Base-by-base conservation (phyloP, 2,888 invertebrate species). In the Sphaerophoria rueppellii region DNA sequence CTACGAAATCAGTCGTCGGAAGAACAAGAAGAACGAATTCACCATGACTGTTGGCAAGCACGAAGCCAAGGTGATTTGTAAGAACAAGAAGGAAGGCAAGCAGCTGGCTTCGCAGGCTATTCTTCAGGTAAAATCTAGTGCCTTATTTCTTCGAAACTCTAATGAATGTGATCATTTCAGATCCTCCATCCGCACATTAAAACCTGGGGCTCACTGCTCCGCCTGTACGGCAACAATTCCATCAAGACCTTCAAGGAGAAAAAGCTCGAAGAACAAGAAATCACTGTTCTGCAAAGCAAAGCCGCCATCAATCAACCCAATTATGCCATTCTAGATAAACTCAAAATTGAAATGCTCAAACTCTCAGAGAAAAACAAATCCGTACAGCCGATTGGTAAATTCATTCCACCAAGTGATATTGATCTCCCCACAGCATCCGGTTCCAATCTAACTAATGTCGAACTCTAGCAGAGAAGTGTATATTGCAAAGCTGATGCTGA, bases 41-140 rank as follows among this genome's bases (percentile, higher is more conserved):
- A 97, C 96, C 43, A 98, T 99, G 97, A 95, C 95, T 11, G 98
- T 98, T 52, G 98, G 98, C 65, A 97, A 97, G 90, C 97, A 98
- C 90, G 94, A 94, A 11, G 98, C 97, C 1, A 96, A 96, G 32
- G 98, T 99, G 32, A 93, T 95, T n/a, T 98, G 98, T 91, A 96
- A 97, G 91, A 99, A 99, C 92, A 99, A 99, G 92, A 95, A 97
- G 89, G 98, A 98, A 87, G 99, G 99, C 6, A 99, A 99, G 91
- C 99, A 99, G 90, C 93, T 96, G 88, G 99, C 99, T 16, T 97
- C 99, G 4, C 99, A 99, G 92, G 95, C 96, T 7, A 98, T 99
- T 88, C 92, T 99, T 58, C 96, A 97, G 94, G 95, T 95, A 88
- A 24, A 24, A 24, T 24, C 24, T 24, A 24, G 24, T 24, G 24